Base-by-base conservation (phyloP, 35 echinoderm and acorn worm species). In the Stichopus chloronotus region DNA sequence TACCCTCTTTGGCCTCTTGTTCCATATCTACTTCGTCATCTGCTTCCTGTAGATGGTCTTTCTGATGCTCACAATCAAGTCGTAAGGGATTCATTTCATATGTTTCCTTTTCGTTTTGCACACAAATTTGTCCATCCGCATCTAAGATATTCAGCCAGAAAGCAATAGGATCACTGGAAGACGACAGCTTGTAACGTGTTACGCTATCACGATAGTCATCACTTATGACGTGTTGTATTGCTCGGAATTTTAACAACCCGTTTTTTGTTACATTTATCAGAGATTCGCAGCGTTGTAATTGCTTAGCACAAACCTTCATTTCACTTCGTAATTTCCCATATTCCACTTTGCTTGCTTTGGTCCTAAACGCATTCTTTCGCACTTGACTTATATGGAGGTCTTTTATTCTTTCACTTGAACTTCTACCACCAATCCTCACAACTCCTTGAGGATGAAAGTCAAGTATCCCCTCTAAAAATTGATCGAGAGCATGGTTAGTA, bases 401-500 rank as follows among this genome's bases (percentile, higher is more conserved):
- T n/a, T 88, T 55, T 25, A 98, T 72, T 60, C 24, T 58, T 78
- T 95, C 82, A 86, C 94, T 98, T 21, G 24, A 91, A 63, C 96
- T 95, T 86, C 96, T 84, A 12, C 94, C 81, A 81, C 96, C 96
- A 88, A 98, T 94, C 19, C 96, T 71, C 13, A 98, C 92, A 11
- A 98, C 87, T n/a, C 90, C 90, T 0, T 92, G 8, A 5, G 57
- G 68, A 25, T 88, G 30, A 78, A 98, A 98, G 1, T 69, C 5
- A 30, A 82, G 13, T 22, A 95, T 90, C 19, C 92, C 94, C 84
- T 98, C 94, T 57, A 98, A 53, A 76, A 98, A 98, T 52, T 98
- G 96, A 90, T 98, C 96, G 6, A 98, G 93, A 8, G 96, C 96
- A 80, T 98, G 96, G 59, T 98, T 98, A 59, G 96, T 98, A 57